phyloP scores from a whole-genome alignment of 1,140 invertebrate genomes.

The Papilio xuthus region DNA sequence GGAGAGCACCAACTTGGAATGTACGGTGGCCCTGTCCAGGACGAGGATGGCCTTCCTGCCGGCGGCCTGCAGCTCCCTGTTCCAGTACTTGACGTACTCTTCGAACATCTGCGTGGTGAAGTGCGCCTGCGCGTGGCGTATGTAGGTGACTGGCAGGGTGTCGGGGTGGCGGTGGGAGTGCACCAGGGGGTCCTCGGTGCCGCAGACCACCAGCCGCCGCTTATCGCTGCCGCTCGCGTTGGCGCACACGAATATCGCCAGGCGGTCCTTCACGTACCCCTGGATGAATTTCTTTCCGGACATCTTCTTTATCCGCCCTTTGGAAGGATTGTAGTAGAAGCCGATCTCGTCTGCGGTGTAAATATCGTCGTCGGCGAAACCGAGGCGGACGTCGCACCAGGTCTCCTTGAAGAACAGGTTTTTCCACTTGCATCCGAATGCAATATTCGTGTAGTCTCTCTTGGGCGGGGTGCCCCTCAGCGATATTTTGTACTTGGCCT shows the following conservation, averaged over 20 bases:
- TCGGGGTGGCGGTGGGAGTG: conserved; percentile 45
- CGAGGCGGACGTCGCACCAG: conserved; percentile 46
- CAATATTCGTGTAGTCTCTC: conserved; percentile 42
- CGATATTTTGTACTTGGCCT: conserved; percentile 48
- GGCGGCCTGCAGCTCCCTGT: conserved; percentile 41
- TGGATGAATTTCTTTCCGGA: conserved; percentile 51
- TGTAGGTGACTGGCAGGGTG: conserved; percentile 49
- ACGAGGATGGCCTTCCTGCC: conserved; percentile 46
- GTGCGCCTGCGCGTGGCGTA: conserved; percentile 47
- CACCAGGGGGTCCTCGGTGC: conserved; percentile 48
- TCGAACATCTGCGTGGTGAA: conserved; percentile 55
- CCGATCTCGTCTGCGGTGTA: conserved; percentile 52
- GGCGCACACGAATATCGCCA: conserved; percentile 49
- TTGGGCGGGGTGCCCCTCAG: conserved; percentile 43
- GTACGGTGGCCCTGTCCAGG: conserved; percentile 49
- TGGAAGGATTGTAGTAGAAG: conserved; percentile 50
- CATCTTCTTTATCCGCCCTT: conserved; percentile 49
- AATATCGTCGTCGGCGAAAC: conserved; percentile 49
- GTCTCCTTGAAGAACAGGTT: conserved; percentile 48
- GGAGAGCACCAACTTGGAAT: conserved; percentile 48
- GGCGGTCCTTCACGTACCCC: conserved; percentile 46
- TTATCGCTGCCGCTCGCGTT: conserved; percentile 48
- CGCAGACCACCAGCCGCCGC: conserved; percentile 49
- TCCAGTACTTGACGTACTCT: conserved; percentile 53
- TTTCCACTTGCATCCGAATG: conserved; percentile 48